These are phyloP conservation scores for Etheostoma nigrum DNA, from an alignment of 2,797 vertebrate genomes.

Conservation along the genomic window DNA sequence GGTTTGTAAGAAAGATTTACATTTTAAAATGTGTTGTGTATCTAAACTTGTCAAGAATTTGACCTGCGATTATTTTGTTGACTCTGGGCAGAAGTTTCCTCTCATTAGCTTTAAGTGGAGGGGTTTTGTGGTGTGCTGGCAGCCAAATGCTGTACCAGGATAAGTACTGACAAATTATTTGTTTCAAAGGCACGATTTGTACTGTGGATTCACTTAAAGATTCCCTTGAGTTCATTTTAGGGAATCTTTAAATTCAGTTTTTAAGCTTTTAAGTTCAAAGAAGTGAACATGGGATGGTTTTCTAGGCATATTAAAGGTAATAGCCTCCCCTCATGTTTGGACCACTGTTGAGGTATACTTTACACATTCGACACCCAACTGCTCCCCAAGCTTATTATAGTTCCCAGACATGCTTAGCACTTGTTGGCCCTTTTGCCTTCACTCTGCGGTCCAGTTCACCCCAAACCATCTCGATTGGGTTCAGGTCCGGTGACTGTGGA, in stretches of 20 bases:
- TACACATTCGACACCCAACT: not conserved
- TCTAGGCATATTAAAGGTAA: not conserved
- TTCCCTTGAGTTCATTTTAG: not conserved
- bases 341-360: not conserved
- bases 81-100: constrained; percentile 34
- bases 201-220: not conserved
- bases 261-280: not conserved
- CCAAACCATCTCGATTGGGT: too few species aligned
- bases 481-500: too few species aligned
- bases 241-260: constrained; percentile 3
- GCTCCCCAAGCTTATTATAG: not conserved
- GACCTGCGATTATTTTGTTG: constrained; percentile 30
- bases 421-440: too few species aligned
- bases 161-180: not conserved
- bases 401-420: too few species aligned
- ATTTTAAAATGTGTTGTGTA: not conserved
- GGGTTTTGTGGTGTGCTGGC: constrained; percentile 13
- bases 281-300: not conserved
- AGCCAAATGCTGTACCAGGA: constrained; percentile 16
- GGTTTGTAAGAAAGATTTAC: constrained; percentile 1
- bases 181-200: constrained; percentile 2
- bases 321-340: not conserved
- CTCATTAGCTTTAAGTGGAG: constrained; percentile 30
- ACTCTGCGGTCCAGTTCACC: too few species aligned
- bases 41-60: constrained; percentile 32